Evolutionary conservation across 1,140 invertebrate genomes (phyloP).

Genomic region (Formica selysi): DNA sequence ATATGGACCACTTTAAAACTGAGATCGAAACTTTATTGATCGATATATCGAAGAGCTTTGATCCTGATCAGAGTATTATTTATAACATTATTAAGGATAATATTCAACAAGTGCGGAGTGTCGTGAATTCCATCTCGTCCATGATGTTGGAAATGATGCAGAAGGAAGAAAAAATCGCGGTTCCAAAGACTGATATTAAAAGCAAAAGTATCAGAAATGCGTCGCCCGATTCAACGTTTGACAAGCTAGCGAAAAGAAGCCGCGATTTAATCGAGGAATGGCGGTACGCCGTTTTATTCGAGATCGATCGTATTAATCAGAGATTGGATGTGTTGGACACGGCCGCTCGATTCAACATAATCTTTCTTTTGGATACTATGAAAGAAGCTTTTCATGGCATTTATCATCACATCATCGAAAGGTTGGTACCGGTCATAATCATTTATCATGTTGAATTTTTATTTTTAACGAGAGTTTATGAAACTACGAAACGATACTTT

Average conservation of each 20-base stretch:
- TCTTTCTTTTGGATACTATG: conserved; percentile 83
- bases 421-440: conserved; percentile 60
- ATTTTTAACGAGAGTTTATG: not conserved
- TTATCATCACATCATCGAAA: conserved; percentile 84
- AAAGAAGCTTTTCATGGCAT: conserved; percentile 83
- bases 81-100: conserved; percentile 44
- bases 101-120: conserved; percentile 35
- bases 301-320: conserved; percentile 85
- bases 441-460: not conserved
- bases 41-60: not conserved
- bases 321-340: conserved; percentile 83
- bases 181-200: conserved; percentile 25
- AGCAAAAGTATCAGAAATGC: not conserved
- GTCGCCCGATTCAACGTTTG: not conserved
- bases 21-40: conserved; percentile 39
- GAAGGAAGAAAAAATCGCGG: conserved; percentile 42
- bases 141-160: conserved; percentile 21
- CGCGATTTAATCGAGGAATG: conserved; percentile 84
- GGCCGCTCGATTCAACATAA: conserved; percentile 84
- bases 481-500: not conserved
- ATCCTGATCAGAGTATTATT: not conserved
- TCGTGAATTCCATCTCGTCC: conserved; percentile 53
- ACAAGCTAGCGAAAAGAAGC: not conserved
- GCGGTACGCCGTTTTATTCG: conserved; percentile 86
- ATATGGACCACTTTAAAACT: not conserved